Evolutionary conservation across 2,888 invertebrate species (phyloP), one percentile per base, ranked within the genome.

Genomic region (Euphydryas editha): DNA sequence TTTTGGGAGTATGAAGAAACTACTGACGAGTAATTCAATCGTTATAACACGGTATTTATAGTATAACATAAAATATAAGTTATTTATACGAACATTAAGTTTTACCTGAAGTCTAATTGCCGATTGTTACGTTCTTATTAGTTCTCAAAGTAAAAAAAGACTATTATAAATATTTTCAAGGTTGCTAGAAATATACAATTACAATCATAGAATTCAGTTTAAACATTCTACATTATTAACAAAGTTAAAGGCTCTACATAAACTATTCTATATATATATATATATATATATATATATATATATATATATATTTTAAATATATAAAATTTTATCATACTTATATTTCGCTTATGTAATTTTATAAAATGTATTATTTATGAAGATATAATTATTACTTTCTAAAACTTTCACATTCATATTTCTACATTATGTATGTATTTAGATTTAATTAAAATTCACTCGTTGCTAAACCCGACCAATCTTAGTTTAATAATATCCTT

Each of bases 401-500:
- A 54, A 54, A 36, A 54, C 36, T 36, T 54, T 36, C 36, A 54
- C 54, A 17, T 54, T 17, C 54, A 54, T 54, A 54, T 54, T 54
- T 54, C 20, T 54, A 36, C 17, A 54, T 54, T 54, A 54, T 54
- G 11, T 36, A 36, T 13, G 58, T 59, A 44, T 42, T 44, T 63
- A 51, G 56, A 30, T 58, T 44, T 30, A 42, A 20, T 47, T 36
- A 37, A 30, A 39, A 39, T 21, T 47, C 58, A 63, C 63, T 63
- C 7, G 49, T 64, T 64, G 58, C 64, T 64, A 44, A 59, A 59
- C 30, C 42, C 24, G 21, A 44, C 24, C 24, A 54, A 54, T 54
- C 8, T 51, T 24, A 24, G 21, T 24, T 51, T 51, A 54, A 24
- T 30, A 54, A 30, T 8, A 30, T 51, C 51, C 13, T 2, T 36